Evolutionary conservation across 2,888 invertebrate genomes (phyloP).

Genomic region (Acronicta alni): DNA sequence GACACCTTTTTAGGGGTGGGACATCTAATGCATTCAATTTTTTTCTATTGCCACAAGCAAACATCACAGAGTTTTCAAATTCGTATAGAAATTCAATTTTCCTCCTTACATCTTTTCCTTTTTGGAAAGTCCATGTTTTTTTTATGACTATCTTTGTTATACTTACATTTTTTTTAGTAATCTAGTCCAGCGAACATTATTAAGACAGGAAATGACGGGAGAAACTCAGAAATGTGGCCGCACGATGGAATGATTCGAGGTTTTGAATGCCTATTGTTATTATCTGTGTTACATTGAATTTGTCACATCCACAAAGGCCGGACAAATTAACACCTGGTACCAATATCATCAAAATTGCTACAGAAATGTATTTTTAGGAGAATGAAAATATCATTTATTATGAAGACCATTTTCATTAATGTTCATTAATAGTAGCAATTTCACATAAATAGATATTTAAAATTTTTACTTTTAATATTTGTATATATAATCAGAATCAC

Average conservation of each 20-base stretch:
- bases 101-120: slow-evolving; percentile 70
- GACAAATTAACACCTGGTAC: slow-evolving; percentile 38
- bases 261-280: slow-evolving; percentile 31
- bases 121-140: slow-evolving; percentile 50
- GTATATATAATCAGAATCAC: too few species aligned
- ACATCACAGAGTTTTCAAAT: slow-evolving; percentile 79
- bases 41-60: slow-evolving; percentile 78
- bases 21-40: slow-evolving; percentile 81
- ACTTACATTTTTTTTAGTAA: slow-evolving; percentile 36
- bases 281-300: slow-evolving; percentile 31
- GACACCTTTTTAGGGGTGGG: slow-evolving; percentile 64
- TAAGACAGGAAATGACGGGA: slow-evolving; percentile 17
- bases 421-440: too few species aligned
- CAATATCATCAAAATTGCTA: slow-evolving; percentile 6
- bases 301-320: slow-evolving; percentile 31
- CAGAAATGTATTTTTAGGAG: too few species aligned
- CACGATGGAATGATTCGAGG: slow-evolving; percentile 22
- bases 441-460: too few species aligned
- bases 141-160: slow-evolving; percentile 35
- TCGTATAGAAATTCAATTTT: slow-evolving; percentile 80
- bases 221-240: slow-evolving; percentile 23
- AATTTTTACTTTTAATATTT: too few species aligned
- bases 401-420: too few species aligned
- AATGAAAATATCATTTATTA: too few species aligned
- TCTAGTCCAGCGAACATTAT: slow-evolving; percentile 29